Base-by-base conservation (phyloP, 2,888 invertebrate genomes). In the Mactromeris polynyma region DNA sequence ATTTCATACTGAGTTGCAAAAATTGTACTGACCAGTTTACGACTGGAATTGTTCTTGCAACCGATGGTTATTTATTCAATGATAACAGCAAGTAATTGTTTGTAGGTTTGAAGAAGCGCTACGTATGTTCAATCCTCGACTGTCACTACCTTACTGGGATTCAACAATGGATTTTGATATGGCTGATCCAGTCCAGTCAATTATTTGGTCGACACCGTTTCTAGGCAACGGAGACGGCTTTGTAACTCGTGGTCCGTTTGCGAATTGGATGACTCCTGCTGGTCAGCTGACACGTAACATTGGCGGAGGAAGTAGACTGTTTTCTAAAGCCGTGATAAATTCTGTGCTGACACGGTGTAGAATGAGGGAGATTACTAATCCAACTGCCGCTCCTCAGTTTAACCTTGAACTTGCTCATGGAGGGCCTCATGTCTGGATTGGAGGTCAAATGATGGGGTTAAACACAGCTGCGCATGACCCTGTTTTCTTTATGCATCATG, bases 101-200 rank as follows among this genome's bases (percentile, higher is more conserved):
- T 73, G 36, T 83, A 95, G 95, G 83, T 91, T 93, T 79, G 95
- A 95, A 78, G 93, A 94, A 17, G 95, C 95, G 4, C 86, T 95
- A 19, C 87, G 93, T 19, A 92, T 94, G 69, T 90, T 94, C 11
- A 93, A 94, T 69, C 93, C 92, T 0, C 85, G 87, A 0, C 89
- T 95, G 1, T 92, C 93, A 21, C 46, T 95, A 7, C 95, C 95
- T 0, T 95, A 94, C 90, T 95, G 94, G 94, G 95, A 95, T 85
- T 93, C 93, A 11, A 89, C 93, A 11, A 84, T 95, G 11, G 94
- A 95, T 86, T 91, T 91, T 21, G 93, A 93, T 40, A 90, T 95
- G 42, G 92, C 89, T 9, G 89, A 93, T 38, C 93, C 94, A 2
- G 85, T 88, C 0, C 79, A 91, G 33, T 95, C 95, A 14, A 90